Conservation (phyloP, 2,797 vertebrate genomes). For the Protonibea diacanthus region DNA sequence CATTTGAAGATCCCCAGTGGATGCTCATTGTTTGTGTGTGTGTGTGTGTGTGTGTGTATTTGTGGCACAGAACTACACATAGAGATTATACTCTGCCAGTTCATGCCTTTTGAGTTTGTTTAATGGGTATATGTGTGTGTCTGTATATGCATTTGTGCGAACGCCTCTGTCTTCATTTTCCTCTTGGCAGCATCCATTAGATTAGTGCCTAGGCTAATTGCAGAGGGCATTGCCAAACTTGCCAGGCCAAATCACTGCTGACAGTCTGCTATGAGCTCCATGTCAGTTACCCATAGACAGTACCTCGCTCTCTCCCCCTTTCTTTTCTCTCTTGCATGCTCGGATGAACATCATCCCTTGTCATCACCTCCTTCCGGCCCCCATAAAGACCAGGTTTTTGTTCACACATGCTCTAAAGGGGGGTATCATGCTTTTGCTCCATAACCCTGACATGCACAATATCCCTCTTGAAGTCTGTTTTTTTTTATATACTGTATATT, state of each 20-base stretch:
- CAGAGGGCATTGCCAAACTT: conserved; percentile 60
- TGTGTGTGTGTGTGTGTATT: conserved; percentile 13
- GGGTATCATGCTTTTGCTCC: conserved; percentile 12
- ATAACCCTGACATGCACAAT: conserved; percentile 12
- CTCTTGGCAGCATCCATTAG: conserved; percentile 64
- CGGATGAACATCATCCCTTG: conserved; percentile 39
- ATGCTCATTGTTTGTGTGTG: conserved; percentile 36
- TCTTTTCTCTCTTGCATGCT: conserved; percentile 38
- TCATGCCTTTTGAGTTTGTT: conserved; percentile 44
- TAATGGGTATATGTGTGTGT: conserved; percentile 44
- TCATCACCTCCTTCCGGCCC: conserved; percentile 29
- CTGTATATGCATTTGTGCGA: conserved; percentile 48
- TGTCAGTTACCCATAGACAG: conserved; percentile 54
- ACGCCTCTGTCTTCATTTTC: conserved; percentile 45
- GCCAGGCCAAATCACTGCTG: conserved; percentile 62
- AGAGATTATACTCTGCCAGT: conserved; percentile 45
- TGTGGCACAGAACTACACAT: conserved; percentile 38
- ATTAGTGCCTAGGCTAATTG: conserved; percentile 71
- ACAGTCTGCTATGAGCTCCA: conserved; percentile 58
- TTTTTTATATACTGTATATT: conserved; percentile 32
- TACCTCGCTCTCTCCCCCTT: conserved; percentile 28
- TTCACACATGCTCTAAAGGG: conserved; percentile 27
- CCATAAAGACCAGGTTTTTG: conserved; percentile 3
- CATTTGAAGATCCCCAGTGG: conserved; percentile 68
- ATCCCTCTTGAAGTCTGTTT: conserved; percentile 20